Evolutionary conservation across 2,797 vertebrate genomes (phyloP), one percentile per base, ranked within the genome.

Genomic region (Merluccius polli): DNA sequence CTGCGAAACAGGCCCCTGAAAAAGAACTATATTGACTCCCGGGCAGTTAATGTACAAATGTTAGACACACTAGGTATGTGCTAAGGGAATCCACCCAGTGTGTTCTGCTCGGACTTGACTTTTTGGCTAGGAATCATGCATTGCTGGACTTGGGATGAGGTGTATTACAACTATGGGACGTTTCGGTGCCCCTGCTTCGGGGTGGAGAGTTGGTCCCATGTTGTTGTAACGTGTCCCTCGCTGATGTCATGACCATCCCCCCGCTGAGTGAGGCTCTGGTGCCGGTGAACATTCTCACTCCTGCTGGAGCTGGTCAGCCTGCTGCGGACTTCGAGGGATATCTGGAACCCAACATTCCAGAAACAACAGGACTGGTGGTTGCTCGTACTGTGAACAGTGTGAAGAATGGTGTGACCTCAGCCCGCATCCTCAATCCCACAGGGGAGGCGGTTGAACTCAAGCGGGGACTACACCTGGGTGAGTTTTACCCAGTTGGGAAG

Each of bases 261-360:
- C n/a, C n/a, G n/a, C n/a, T n/a, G n/a, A n/a, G 35, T 18, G 70
- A 79, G 48, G 38, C 31, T 21, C 36, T 72, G 7, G 74, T 59
- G 48, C 48, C 74, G 5, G 78, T 73, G 30, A 76, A 70, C n/a
- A 41, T 76, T 1, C 31, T n/a, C 48, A 24, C 32, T 13, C 38
- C 65, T 35, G 21, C 24, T 8, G 6, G 31, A 5, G 24, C 30
- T 21, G 7, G 18, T 31, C 7, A 31, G 35, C 35, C 11, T 48
- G 21, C 44, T 30, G 32, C 29, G 21, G 71, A 78, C 71, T 81
- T 74, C 73, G 80, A 32, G 71, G 77, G 81, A 21, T 73, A 82
- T 18, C n/a, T 79, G 6, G 75, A 79, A 15, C 78, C 78, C 0
- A 79, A 71, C 59, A 52, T 75, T 30, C 70, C 30, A 1, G 78